Evolutionary conservation across 2,888 invertebrate species (phyloP), one percentile per base, ranked within the genome.

Genomic region (Thera britannica): DNA sequence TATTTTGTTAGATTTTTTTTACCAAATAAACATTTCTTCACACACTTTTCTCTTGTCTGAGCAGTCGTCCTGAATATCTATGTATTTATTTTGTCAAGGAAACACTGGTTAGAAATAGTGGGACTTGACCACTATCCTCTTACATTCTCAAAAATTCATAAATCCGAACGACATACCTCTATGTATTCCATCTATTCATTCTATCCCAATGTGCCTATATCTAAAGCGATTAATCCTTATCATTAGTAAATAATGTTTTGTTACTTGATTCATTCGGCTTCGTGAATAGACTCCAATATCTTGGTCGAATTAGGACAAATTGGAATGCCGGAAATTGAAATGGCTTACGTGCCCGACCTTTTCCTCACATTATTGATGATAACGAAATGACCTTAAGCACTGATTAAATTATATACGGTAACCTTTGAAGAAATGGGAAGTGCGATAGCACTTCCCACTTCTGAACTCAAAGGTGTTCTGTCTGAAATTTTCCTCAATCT

Each of bases 311-410:
- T 55, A 63, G 60, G 49, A 54, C 36, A 66, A 69, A 69, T 65
- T 58, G 67, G 62, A 68, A 65, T 55, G 58, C 62, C 58, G 56
- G 58, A 58, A 64, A 65, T 67, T 70, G 67, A 73, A 71, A 72
- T 67, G 73, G 68, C 72, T 72, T 54, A 71, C 68, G 65, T 65
- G 61, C 63, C 68, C 65, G 67, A 71, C 75, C 75, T 75, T 75
- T 69, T 51, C 67, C 62, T 71, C 58, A 70, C 71, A 72, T 67
- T 67, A 75, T 67, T 55, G 62, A 58, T 70, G 46, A 63, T 63
- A 62, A 46, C 44, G 35, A 46, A 62, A 65, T 65, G 52, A 62
- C 62, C 51, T 57, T 62, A 51, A 57, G 46, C 38, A 23, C 36
- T 58, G 58, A 62, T 62, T 46, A 56, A 56, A 56, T 62, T 58